phyloP scores from a whole-genome alignment of 1,140 invertebrate species.

The Leucophenga varia region DNA sequence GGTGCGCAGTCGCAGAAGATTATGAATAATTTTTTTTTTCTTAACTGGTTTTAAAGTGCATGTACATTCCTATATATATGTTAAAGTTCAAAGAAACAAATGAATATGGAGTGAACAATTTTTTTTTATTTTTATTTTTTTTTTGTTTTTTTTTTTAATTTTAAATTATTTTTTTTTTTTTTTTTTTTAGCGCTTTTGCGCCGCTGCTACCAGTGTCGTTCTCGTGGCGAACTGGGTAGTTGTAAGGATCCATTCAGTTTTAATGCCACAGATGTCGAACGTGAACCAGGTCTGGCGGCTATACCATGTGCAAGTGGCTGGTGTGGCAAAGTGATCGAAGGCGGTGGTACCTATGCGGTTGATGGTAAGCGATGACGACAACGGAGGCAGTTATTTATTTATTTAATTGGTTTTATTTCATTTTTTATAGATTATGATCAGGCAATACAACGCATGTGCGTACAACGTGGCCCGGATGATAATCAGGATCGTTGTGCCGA shows the following conservation, averaged over 20 bases:
- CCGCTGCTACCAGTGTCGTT: constrained; percentile 79
- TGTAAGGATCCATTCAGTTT: constrained; percentile 85
- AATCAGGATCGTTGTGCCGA: constrained; percentile 85
- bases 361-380: constrained; percentile 59
- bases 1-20: neutral
- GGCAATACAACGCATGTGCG: constrained; percentile 83
- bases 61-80: neutral
- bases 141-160: neutral
- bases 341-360: constrained; percentile 68
- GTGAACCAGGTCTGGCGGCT: constrained; percentile 70
- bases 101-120: neutral
- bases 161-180: neutral
- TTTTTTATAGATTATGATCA: constrained; percentile 75
- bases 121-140: too few species aligned
- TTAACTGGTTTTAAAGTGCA: neutral
- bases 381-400: too few species aligned
- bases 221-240: constrained; percentile 80
- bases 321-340: constrained; percentile 90
- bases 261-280: constrained; percentile 72
- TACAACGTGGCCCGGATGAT: constrained; percentile 82
- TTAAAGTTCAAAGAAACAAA: neutral
- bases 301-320: constrained; percentile 87
- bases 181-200: constrained; percentile 60
- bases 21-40: neutral
- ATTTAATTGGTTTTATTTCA: neutral